These are phyloP conservation scores for Panulirus ornatus DNA, from an alignment of 1,140 invertebrate species.

Conservation along the genomic window DNA sequence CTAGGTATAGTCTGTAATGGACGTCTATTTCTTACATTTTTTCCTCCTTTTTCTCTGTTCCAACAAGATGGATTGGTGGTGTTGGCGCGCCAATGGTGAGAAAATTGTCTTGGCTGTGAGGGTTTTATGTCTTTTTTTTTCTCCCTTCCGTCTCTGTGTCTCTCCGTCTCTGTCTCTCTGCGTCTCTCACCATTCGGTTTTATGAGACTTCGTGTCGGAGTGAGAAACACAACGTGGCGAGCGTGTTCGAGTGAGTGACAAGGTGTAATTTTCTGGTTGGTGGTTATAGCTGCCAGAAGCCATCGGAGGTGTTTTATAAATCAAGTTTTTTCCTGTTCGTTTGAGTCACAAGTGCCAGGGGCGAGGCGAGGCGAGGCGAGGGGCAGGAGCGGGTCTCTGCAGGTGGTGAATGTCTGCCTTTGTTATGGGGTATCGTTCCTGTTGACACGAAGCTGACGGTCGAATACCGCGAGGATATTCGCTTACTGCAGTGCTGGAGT, in stretches of 20 bases:
- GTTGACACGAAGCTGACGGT: too few relatives aligned
- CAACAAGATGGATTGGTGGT: conserved; percentile 31
- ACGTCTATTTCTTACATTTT: not conserved
- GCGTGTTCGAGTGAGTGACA: not conserved
- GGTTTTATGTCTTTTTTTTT: conserved; percentile 2
- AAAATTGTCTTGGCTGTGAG: conserved; percentile 16
- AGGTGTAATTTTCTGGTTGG: not conserved
- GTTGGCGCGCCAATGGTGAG: too few relatives aligned
- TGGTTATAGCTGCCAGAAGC: not conserved
- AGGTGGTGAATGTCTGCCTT: too few relatives aligned
- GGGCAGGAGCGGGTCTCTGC: too few relatives aligned
- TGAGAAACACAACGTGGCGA: not conserved
- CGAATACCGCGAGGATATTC: too few relatives aligned
- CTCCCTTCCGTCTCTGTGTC: not conserved
- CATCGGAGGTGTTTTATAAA: not conserved
- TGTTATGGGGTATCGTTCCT: too few relatives aligned
- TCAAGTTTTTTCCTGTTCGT: too few relatives aligned
- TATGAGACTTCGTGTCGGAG: not conserved
- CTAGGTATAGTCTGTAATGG: conserved; percentile 21
- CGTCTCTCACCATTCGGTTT: not conserved
- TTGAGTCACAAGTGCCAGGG: too few relatives aligned
- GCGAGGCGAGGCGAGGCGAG: too few relatives aligned
- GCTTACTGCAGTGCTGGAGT: too few relatives aligned
- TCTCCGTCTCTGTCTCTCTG: not conserved
- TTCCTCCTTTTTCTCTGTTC: not conserved